Conservation (phyloP, 2,113 vertebrate species). For the Neogobius melanostomus region DNA sequence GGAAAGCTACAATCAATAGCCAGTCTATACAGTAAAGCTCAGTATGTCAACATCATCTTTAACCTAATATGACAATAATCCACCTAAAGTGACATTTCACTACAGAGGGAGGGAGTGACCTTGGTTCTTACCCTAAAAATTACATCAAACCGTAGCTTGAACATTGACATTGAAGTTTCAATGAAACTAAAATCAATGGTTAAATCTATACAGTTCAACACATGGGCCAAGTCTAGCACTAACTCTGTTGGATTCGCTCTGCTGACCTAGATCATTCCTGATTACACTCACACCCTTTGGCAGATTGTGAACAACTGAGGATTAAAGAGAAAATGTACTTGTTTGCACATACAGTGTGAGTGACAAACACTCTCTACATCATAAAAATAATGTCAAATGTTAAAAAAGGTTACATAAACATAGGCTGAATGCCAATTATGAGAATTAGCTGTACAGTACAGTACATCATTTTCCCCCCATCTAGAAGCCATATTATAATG, state of each 20-base stretch:
- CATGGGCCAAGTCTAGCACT: neutral
- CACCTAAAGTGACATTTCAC: slow-evolving; percentile 21
- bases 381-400: neutral
- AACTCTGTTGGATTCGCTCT: slow-evolving; percentile 1
- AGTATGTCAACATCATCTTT: no score
- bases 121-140: neutral
- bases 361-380: neutral
- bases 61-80: no score
- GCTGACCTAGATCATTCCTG: slow-evolving; percentile 53
- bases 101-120: slow-evolving; percentile 25
- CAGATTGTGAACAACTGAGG: slow-evolving; percentile 25
- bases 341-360: neutral
- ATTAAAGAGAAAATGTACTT: slow-evolving; percentile 6
- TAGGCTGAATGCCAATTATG: no score
- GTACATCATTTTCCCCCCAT: no score
- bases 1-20: no score
- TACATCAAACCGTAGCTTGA: slow-evolving; percentile 18
- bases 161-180: slow-evolving; percentile 13
- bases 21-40: no score
- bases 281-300: slow-evolving; percentile 36
- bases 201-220: slow-evolving; percentile 13
- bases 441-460: no score
- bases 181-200: slow-evolving; percentile 39
- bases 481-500: no score
- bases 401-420: neutral